Evolutionary conservation across 2,797 vertebrate genomes (phyloP).

Genomic region (Acipenser ruthenus): DNA sequence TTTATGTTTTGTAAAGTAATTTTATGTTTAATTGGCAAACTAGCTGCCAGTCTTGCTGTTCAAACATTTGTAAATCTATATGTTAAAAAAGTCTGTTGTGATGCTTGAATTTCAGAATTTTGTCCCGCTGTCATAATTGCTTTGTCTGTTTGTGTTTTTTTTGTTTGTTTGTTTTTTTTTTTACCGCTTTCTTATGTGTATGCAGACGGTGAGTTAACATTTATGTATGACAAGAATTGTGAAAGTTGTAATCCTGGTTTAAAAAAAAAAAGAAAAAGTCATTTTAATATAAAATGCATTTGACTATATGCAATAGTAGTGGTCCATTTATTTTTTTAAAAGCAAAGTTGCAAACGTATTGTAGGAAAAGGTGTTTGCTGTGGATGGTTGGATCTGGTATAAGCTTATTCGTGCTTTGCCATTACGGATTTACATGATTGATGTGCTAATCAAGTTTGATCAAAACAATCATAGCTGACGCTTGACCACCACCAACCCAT

Average conservation of each 20-base stretch:
- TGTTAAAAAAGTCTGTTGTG: conserved; percentile 13
- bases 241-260: conserved; percentile 69
- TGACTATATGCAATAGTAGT: no score
- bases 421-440: conserved; percentile 7
- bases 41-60: conserved; percentile 15
- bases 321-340: no score
- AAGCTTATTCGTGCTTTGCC: background rate
- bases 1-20: conserved; percentile 33
- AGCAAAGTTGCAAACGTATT: no score
- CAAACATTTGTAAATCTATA: conserved; percentile 22
- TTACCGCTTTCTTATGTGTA: conserved; percentile 97
- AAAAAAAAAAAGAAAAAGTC: conserved; percentile 31
- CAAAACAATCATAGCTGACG: background rate
- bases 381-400: background rate
- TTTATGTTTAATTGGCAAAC: conserved; percentile 17
- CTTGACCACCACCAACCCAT: conserved; percentile 2
- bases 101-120: conserved; percentile 24
- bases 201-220: conserved; percentile 98
- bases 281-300: no score
- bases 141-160: conserved; percentile 82
- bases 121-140: conserved; percentile 71
- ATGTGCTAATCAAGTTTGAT: background rate
- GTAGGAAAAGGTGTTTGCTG: background rate
- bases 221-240: conserved; percentile 60
- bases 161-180: conserved; percentile 55